phyloP scores from a whole-genome alignment of 2,888 invertebrate genomes.

The Micoletzkya japonica region DNA sequence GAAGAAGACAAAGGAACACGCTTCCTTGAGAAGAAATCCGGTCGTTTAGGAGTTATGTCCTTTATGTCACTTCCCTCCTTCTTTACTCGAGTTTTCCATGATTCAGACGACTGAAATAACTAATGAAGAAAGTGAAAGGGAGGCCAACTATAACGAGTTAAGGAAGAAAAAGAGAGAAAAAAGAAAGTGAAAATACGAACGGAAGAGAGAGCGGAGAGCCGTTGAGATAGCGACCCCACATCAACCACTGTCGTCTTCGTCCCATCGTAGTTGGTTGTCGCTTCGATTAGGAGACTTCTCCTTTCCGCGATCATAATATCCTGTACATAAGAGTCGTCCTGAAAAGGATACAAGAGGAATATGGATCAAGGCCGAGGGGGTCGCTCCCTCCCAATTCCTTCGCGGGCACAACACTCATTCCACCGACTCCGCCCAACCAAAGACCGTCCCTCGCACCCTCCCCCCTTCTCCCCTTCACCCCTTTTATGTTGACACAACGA shows the following conservation, averaged over 20 bases:
- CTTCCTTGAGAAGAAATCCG: not conserved
- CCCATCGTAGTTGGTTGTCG: too few species aligned
- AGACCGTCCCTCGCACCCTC: slow-evolving; percentile 27
- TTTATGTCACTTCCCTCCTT: slow-evolving; percentile 2
- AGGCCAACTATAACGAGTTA: not conserved
- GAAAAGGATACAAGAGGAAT: slow-evolving; percentile 7
- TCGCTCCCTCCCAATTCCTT: not conserved
- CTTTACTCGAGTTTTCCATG: slow-evolving; percentile 28
- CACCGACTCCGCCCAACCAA: slow-evolving; percentile 1
- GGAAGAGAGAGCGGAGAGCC: not conserved
- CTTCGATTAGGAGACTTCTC: not conserved
- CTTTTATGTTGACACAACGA: slow-evolving; percentile 23
- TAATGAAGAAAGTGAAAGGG: not conserved
- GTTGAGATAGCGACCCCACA: not conserved
- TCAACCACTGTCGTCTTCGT: too few species aligned
- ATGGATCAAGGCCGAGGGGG: slow-evolving; percentile 7
- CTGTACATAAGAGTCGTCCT: not conserved
- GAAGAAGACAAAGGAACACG: not conserved
- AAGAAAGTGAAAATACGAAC: not conserved
- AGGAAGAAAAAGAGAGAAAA: not conserved
- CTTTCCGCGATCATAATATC: slow-evolving; percentile 1
- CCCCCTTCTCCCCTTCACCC: slow-evolving; percentile 13
- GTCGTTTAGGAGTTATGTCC: slow-evolving; percentile 12
- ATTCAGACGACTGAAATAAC: slow-evolving; percentile 26
- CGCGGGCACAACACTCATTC: not conserved